Conservation (phyloP, 2,797 vertebrate genomes). For the Smutsia temminckii region DNA sequence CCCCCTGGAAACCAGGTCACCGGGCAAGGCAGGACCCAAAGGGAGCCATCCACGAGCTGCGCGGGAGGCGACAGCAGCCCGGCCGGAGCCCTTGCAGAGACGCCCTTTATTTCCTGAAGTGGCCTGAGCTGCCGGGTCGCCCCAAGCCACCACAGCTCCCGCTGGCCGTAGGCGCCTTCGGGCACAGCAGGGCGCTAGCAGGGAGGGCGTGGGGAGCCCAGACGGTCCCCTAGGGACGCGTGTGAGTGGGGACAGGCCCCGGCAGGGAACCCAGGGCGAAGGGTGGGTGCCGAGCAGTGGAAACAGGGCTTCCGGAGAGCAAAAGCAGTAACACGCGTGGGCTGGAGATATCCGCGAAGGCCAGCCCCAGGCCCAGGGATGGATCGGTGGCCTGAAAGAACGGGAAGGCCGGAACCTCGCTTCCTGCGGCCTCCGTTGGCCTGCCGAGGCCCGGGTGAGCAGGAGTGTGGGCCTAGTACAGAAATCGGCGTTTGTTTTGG, state of each 20-base stretch:
- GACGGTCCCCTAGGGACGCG: neutral
- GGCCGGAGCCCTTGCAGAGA: neutral
- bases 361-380: neutral
- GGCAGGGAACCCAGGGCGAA: neutral
- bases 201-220: neutral
- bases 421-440: neutral
- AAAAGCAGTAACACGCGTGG: neutral
- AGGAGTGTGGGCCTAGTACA: neutral
- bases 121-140: neutral
- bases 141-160: neutral
- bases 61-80: neutral
- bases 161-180: neutral
- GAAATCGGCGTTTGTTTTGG: neutral
- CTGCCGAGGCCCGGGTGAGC: neutral
- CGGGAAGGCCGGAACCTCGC: neutral
- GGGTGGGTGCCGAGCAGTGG: neutral
- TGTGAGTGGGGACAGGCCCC: too few species aligned
- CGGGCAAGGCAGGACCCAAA: neutral
- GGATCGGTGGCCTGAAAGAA: neutral
- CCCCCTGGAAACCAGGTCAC: neutral
- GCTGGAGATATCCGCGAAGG: neutral
- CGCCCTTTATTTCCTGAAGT: neutral
- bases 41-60: neutral
- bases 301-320: neutral
- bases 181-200: neutral